A percentile compares a stretch with the other conserved stretches of the same genome.
phyloP scores from a whole-genome alignment of 2,888 invertebrate species.

The Ctena decussata region DNA sequence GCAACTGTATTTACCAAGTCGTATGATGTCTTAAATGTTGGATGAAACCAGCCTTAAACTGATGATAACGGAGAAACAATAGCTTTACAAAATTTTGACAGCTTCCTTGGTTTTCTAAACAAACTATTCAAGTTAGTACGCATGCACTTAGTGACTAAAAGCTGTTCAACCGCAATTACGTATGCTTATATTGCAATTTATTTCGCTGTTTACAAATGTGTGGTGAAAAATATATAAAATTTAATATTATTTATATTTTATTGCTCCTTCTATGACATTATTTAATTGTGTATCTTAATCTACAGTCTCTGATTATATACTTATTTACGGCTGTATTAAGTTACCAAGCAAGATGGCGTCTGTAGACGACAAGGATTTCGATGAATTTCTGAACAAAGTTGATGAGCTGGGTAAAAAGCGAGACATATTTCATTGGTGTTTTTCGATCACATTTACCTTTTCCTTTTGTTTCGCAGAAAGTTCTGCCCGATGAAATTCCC shows the following conservation, averaged over 20 bases:
- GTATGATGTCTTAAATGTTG: too few species aligned
- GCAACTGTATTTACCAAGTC: too few species aligned
- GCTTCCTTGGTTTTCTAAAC: neutral
- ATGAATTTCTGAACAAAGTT: slow-evolving; percentile 78
- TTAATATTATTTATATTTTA: too few species aligned
- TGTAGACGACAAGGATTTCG: slow-evolving; percentile 62
- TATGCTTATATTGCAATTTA: neutral
- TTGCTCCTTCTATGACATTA: neutral
- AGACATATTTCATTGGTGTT: too few species aligned
- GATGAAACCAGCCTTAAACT: too few species aligned
- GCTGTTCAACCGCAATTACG: neutral
- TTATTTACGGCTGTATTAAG: slow-evolving; percentile 16
- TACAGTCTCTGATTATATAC: too few species aligned
- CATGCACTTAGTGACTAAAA: neutral
- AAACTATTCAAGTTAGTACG: neutral
- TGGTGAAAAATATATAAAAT: too few species aligned
- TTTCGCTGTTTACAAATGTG: too few species aligned
- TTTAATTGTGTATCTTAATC: neutral
- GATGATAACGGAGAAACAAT: too few species aligned
- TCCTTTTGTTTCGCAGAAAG: too few species aligned
- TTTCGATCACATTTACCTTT: too few species aligned
- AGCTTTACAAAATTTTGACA: neutral
- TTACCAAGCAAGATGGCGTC: slow-evolving; percentile 74
- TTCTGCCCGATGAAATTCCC: too few species aligned
- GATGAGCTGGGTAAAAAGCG: slow-evolving; percentile 76